Evolutionary conservation across 2,113 vertebrate genomes (phyloP), one percentile per base, ranked within the genome.

Genomic region (Pygoscelis antarcticus): DNA sequence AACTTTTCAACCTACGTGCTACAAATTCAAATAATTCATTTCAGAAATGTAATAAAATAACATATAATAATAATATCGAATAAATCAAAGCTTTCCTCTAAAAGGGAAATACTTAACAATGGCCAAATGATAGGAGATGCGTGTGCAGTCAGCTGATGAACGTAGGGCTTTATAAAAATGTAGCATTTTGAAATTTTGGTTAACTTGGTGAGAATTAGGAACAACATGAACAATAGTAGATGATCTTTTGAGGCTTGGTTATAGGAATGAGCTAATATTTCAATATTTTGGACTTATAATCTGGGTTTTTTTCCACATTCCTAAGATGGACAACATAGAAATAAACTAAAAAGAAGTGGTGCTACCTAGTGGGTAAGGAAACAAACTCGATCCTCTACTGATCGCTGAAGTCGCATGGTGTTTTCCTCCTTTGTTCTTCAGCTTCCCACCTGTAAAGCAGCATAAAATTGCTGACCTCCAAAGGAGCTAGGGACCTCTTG

Each of bases 361-460:
- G 2, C 60, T 83, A 40, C 64, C 51, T 66, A 60, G 62, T 44
- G 85, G 68, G 26, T 85, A 40, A 65, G 46, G 57, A 85, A 85
- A 60, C 18, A 64, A 65, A 70, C n/a, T 60, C 2, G 0, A 10
- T 60, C 18, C 29, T 81, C 40, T 80, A 5, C 42, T 21, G 22
- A 27, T 30, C 0, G 1, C 61, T 42, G 49, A 52, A 64, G 49
- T 40, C 1, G 1, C 38, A 9, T 0, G 0, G 7, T 19, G 17
- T 21, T 30, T 75, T 91, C 57, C 30, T 88, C 36, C 42, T 57
- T 78, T 40, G 29, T 40, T 83, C 36, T 83, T 83, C 78, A 88
- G 34, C 17, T 64, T 69, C 47, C 36, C 29, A 9, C 26, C 46
- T 54, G 30, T 68, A 87, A 70, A 74, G 20, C 57, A n/a, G 30